Base-by-base conservation (phyloP, 2,797 vertebrate genomes). In the Sebastiscus albofasciatus region DNA sequence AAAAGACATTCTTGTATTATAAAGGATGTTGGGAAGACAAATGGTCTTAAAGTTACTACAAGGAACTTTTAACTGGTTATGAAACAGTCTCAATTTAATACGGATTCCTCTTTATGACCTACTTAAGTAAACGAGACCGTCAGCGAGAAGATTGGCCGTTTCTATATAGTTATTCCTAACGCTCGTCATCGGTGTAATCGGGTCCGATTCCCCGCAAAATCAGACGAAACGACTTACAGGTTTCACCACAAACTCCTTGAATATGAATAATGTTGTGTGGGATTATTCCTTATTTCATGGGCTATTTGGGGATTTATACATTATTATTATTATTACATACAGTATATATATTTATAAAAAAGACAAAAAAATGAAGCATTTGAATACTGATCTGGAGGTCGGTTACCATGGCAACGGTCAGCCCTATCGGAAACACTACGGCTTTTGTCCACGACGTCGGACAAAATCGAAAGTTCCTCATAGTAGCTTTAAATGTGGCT, bases 1-100 rank as follows among this genome's bases (percentile, higher is more conserved):
- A 78, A 73, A 71, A 0, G 49, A 66, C 65, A 74, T 27, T 60
- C 2, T 33, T 56, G 14, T 29, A 22, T 27, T 12, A 9, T 52
- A 20, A 55, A 20, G 20, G 49, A 75, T 9, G 39, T 4, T 11
- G 46, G 62, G 34, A 79, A 14, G 58, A 75, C 31, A 83, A 33
- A 83, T 68, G n/a, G 10, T 34, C 4, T 36, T 64, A 64, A 64
- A 64, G 33, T 36, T 8, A 64, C 33, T 64, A 14, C 33, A 24
- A 36, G 61, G 33, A 64, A 22, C n/a, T 14, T 36, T 34, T 3
- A 61, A 34, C 60, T 62, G 60, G 10, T 61, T 61, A 11, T 12
- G 49, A 52, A 61, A 34, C 31, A 20, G 18, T 20, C 18, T 31
- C 29, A 18, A 49, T 58, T 58, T 58, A 58, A 18, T 58, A 60